phyloP scores from a whole-genome alignment of 2,888 invertebrate species.

The Odontocolon sp. region DNA sequence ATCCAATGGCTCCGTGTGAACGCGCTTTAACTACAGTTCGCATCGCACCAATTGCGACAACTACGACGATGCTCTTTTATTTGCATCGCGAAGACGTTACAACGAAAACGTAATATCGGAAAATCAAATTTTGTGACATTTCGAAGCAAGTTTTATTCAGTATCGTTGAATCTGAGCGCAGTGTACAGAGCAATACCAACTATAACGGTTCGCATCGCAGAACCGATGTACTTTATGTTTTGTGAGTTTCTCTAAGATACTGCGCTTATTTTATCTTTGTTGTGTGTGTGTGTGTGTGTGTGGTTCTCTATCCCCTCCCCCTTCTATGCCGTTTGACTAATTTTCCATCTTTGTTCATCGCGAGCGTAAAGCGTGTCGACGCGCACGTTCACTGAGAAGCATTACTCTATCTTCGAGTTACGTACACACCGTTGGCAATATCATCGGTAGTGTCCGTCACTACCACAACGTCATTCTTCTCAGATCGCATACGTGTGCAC shows the following conservation, averaged over 20 bases:
- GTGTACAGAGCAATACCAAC: neutral
- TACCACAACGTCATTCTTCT: neutral
- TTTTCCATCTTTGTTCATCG: slow-evolving; percentile 43
- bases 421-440: slow-evolving; percentile 24
- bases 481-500: slow-evolving; percentile 5
- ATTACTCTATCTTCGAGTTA: slow-evolving; percentile 30
- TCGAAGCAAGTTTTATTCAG: neutral
- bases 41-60: neutral
- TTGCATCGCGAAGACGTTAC: too few species aligned
- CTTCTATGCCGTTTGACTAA: slow-evolving; percentile 1
- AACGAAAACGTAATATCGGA: neutral
- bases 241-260: slow-evolving; percentile 31
- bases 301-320: neutral
- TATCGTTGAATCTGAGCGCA: neutral
- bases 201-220: slow-evolving; percentile 26
- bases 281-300: slow-evolving; percentile 13
- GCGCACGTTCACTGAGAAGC: slow-evolving; percentile 39
- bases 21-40: slow-evolving; percentile 45
- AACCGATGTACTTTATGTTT: slow-evolving; percentile 40
- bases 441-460: neutral
- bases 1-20: slow-evolving; percentile 36
- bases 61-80: too few species aligned
- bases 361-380: slow-evolving; percentile 50
- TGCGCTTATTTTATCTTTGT: slow-evolving; percentile 13
- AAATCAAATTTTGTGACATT: slow-evolving; percentile 5